Conservation (phyloP, 2,888 invertebrate genomes). For the Ectemnius continuus region DNA sequence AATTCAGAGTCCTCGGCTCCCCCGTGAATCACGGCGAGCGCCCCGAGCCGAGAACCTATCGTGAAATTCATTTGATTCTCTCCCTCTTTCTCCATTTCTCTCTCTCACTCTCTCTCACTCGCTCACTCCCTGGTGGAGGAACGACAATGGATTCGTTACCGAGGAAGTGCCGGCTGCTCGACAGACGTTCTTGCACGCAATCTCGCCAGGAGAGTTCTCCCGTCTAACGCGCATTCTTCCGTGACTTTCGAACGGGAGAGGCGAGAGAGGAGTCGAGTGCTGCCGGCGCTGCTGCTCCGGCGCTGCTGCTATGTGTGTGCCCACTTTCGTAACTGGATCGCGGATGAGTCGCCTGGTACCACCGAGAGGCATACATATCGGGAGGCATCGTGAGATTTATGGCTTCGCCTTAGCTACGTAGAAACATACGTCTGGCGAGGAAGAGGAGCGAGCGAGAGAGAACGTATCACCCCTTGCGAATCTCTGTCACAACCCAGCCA, state of each 20-base stretch:
- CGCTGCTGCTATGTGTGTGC: constrained; percentile 23
- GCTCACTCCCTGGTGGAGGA: not conserved
- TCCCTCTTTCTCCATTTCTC: not conserved
- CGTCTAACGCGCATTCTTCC: constrained; percentile 26
- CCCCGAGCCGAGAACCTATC: too few relatives aligned
- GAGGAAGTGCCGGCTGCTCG: not conserved
- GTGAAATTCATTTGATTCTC: constrained; percentile 15
- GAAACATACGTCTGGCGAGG: constrained; percentile 45
- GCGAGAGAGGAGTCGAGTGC: not conserved
- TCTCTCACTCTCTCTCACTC: not conserved
- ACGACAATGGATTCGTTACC: constrained; percentile 4
- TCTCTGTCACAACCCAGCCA: constrained; percentile 34
- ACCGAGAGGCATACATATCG: constrained; percentile 42
- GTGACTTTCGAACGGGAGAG: constrained; percentile 30
- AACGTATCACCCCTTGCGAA: constrained; percentile 53
- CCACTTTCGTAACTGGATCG: constrained; percentile 60
- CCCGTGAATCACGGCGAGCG: not conserved
- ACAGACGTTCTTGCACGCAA: constrained; percentile 26
- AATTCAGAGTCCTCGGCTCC: not conserved
- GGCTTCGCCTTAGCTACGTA: constrained; percentile 58
- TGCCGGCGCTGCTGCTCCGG: too few relatives aligned
- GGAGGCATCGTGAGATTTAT: constrained; percentile 56
- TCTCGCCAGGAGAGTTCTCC: constrained; percentile 8
- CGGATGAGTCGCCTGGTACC: constrained; percentile 45
- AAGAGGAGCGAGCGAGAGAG: constrained; percentile 50